A percentile compares a stretch with the other conserved stretches of the same genome.
Conservation (phyloP, 2,797 vertebrate genomes). For the Phalloptychus januarius region DNA sequence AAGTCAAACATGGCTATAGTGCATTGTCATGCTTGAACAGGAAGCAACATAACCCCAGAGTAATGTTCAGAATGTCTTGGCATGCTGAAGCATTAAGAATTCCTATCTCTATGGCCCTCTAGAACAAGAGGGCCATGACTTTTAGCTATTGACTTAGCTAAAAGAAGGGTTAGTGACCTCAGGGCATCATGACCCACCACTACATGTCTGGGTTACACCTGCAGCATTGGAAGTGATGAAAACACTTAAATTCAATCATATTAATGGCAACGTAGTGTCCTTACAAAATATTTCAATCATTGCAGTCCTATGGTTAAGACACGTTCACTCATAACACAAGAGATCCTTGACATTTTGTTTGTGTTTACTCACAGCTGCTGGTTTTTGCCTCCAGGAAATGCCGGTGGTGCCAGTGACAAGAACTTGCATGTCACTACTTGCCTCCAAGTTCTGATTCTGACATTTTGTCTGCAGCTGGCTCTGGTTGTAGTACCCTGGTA, state of each 20-base stretch:
- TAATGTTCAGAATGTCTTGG: too few species aligned
- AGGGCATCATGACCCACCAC: background rate
- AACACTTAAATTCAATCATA: background rate
- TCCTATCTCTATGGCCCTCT: too few species aligned
- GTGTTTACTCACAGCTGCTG: constrained; percentile 77
- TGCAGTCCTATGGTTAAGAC: background rate
- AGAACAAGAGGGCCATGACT: too few species aligned
- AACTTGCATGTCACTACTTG: constrained; percentile 77
- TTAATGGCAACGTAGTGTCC: background rate
- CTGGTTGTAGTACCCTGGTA: constrained; percentile 59
- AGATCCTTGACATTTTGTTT: background rate
- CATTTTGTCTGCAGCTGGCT: constrained; percentile 71
- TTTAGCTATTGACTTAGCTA: background rate
- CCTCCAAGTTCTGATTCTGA: constrained; percentile 65
- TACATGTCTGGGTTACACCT: background rate
- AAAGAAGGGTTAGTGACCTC: background rate
- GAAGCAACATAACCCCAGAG: too few species aligned
- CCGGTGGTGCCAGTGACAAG: constrained; percentile 89
- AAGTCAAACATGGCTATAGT: too few species aligned
- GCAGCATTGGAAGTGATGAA: background rate
- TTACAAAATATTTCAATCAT: background rate
- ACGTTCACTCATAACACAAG: constrained; percentile 6
- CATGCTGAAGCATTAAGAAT: too few species aligned
- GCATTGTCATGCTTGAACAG: too few species aligned
- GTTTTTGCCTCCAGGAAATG: constrained; percentile 91